phyloP scores from a whole-genome alignment of 2,888 invertebrate genomes.

The Lymantria dispar region DNA sequence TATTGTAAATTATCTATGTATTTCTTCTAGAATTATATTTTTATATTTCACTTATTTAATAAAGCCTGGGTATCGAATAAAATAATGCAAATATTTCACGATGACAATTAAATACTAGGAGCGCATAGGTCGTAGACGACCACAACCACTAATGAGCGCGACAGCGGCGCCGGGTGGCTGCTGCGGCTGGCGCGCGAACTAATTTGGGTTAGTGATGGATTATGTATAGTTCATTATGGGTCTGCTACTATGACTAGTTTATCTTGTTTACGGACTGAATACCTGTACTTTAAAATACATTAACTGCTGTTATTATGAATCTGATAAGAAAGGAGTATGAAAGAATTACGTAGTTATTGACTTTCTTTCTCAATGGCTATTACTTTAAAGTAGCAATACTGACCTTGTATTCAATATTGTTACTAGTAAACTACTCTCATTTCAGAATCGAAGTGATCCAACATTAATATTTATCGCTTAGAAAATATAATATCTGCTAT shows the following conservation, averaged over 20 bases:
- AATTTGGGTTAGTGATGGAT: conserved; percentile 74
- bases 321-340: no score
- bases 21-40: no score
- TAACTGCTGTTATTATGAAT: no score
- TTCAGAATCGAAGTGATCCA: not conserved
- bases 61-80: conserved; percentile 10
- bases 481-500: conserved; percentile 20
- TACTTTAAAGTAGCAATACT: no score
- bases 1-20: no score
- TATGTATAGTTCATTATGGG: not conserved
- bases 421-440: not conserved
- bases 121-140: conserved; percentile 51
- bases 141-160: conserved; percentile 78
- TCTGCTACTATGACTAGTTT: not conserved
- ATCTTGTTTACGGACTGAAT: not conserved
- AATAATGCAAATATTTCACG: conserved; percentile 35
- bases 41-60: not conserved
- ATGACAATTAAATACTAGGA: conserved; percentile 49
- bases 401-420: not conserved
- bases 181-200: conserved; percentile 68
- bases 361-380: no score
- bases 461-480: conserved; percentile 36
- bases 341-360: no score
- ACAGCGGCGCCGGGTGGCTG: conserved; percentile 67
- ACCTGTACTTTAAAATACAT: not conserved